Conservation (phyloP, 2,888 invertebrate species). For the Calameuta pallipes region DNA sequence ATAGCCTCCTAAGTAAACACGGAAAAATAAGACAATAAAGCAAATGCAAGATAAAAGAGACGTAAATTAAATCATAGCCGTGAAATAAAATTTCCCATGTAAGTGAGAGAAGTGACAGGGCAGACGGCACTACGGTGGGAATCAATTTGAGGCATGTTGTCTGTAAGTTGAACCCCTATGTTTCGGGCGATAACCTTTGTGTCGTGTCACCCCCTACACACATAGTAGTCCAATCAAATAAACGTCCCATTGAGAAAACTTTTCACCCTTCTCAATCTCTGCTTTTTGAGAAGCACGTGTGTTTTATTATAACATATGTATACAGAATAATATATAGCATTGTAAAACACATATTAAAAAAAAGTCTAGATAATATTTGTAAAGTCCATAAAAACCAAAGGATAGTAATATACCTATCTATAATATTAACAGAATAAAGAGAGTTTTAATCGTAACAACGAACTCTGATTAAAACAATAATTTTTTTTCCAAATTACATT, state of each 20-base stretch:
- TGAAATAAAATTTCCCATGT: neutral
- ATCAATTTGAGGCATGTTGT: conserved; percentile 23
- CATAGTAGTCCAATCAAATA: neutral
- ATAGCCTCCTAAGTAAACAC: neutral
- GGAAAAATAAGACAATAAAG: neutral
- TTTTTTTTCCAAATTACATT: no score
- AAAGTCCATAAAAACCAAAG: neutral
- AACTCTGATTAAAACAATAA: neutral
- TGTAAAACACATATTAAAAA: neutral
- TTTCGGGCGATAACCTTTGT: neutral
- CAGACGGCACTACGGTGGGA: neutral
- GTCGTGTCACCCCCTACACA: neutral
- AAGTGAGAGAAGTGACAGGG: neutral
- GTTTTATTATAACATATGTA: neutral
- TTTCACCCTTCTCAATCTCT: neutral
- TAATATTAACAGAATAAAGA: no score
- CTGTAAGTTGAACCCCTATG: conserved; percentile 4
- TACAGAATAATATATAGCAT: neutral
- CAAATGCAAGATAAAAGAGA: neutral
- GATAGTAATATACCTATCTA: no score
- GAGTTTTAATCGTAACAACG: no score
- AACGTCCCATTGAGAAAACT: neutral
- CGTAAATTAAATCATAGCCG: neutral
- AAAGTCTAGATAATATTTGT: neutral
- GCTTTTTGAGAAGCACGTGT: neutral